phyloP scores from a whole-genome alignment of 1,140 invertebrate species.

The Andricus grossulariae region DNA sequence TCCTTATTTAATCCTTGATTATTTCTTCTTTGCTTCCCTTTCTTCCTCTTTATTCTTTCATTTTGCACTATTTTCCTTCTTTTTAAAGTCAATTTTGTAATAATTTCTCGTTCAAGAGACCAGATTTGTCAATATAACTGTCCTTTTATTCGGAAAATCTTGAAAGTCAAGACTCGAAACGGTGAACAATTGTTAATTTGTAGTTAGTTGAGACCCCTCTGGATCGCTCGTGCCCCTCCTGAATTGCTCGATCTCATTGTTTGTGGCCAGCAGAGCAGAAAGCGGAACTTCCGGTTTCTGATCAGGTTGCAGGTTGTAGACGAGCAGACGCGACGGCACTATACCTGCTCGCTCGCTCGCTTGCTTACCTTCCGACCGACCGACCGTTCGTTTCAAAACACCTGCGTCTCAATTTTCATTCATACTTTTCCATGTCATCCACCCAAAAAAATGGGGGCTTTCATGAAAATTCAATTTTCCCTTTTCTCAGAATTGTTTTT shows the following conservation, averaged over 20 bases:
- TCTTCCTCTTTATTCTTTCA: no score
- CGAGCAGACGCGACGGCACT: neutral
- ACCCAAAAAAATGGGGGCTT: neutral
- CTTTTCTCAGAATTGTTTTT: no score
- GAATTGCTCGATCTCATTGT: conserved; percentile 60
- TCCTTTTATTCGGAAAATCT: conserved; percentile 2
- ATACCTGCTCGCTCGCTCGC: no score
- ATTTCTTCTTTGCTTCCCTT: no score
- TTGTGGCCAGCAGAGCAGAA: conserved; percentile 67
- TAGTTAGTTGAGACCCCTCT: neutral
- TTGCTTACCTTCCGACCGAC: no score
- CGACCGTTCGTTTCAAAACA: conserved; percentile 1
- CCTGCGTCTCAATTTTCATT: conserved; percentile 14
- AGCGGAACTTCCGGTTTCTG: conserved; percentile 69
- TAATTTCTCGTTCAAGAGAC: no score
- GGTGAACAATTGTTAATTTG: conserved; percentile 7
- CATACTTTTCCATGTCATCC: conserved; percentile 10
- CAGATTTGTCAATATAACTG: neutral
- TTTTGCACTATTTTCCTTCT: no score
- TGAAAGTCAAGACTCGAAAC: neutral
- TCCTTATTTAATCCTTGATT: no score
- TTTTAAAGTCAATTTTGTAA: no score
- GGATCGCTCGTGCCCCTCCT: conserved; percentile 31
- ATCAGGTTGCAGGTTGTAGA: conserved; percentile 20
- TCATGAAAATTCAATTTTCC: neutral